Percentiles rank a stretch among this genome's conserved stretches.
Conservation (phyloP, 1,140 invertebrate species). For the Pinna nobilis region DNA sequence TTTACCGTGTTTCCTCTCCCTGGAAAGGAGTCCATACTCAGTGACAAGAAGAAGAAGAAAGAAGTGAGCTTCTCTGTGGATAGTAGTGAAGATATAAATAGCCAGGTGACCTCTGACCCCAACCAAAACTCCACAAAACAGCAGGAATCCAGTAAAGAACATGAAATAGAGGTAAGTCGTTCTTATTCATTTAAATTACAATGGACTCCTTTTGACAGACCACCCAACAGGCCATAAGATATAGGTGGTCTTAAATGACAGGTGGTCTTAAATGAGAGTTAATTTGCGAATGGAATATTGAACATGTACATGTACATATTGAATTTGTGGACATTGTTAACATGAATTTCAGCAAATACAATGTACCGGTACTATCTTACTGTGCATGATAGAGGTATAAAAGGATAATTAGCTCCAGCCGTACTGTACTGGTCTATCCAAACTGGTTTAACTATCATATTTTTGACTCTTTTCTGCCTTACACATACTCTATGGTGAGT, state of each 20-base stretch:
- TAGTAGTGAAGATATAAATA: conserved; percentile 48
- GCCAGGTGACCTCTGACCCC: not conserved
- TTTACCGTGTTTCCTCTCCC: conserved; percentile 37
- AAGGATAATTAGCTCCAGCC: no score
- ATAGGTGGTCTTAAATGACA: no score
- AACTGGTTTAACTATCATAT: no score
- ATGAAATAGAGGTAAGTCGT: conserved; percentile 37
- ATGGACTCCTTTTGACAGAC: no score
- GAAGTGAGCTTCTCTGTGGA: conserved; percentile 65
- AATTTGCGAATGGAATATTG: not conserved
- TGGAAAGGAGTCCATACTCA: conserved; percentile 40
- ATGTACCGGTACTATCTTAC: no score
- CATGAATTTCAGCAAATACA: no score
- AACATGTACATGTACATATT: not conserved
- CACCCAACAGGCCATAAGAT: no score
- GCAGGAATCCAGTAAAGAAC: conserved; percentile 24
- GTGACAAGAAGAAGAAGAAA: conserved; percentile 58
- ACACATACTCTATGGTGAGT: no score
- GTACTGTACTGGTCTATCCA: no score
- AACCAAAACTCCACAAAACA: conserved; percentile 27
- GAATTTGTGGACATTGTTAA: not conserved
- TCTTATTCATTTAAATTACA: not conserved
- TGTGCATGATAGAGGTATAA: no score
- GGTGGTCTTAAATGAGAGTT: not conserved
- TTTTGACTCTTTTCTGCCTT: no score